A percentile compares a stretch with the other conserved stretches of the same genome.
phyloP scores from a whole-genome alignment of 2,113 vertebrate genomes.

The Henicopernis longicauda region DNA sequence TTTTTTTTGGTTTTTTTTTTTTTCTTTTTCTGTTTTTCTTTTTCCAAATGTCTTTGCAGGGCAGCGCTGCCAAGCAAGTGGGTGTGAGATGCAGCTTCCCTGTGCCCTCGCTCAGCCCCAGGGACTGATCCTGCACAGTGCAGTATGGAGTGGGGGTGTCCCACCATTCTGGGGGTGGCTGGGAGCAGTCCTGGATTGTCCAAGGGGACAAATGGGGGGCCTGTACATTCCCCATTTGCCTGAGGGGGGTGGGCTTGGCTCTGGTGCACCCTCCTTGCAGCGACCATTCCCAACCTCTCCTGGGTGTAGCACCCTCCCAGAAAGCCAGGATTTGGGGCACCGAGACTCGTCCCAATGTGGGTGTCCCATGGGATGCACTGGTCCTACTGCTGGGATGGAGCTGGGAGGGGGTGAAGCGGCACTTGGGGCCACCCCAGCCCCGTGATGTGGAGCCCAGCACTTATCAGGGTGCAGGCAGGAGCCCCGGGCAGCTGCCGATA shows the following conservation, averaged over 20 bases:
- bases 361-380: background rate
- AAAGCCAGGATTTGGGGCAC: background rate
- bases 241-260: background rate
- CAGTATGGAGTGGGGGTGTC: rapidly evolving
- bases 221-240: background rate
- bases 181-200: background rate
- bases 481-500: constrained; percentile 7
- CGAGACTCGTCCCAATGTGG: rapidly evolving
- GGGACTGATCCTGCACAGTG: background rate
- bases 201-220: background rate
- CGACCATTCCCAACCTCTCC: background rate
- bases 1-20: background rate
- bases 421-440: background rate
- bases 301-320: background rate
- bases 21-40: too few relatives aligned
- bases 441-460: rapidly evolving
- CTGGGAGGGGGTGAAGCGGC: background rate
- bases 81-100: background rate
- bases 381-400: background rate
- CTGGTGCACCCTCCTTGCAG: background rate
- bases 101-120: background rate
- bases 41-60: background rate
- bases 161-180: background rate
- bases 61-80: rapidly evolving
- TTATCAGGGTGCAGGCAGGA: background rate